A percentile compares a stretch with the other conserved stretches of the same genome.
phyloP scores from a whole-genome alignment of 2,113 vertebrate species.

The Isichthys henryi region DNA sequence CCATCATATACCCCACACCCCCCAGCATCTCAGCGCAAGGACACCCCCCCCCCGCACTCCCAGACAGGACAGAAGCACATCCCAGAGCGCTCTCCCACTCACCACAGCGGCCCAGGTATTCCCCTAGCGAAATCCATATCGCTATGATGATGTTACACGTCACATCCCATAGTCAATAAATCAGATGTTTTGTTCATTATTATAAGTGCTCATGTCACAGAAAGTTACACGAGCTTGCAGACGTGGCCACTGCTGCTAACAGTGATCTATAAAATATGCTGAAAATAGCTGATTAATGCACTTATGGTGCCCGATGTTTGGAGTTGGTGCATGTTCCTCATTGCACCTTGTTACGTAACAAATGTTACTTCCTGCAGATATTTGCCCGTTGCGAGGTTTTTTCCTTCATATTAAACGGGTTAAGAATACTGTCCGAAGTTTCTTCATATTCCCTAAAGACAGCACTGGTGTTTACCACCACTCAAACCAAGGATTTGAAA shows the following conservation, averaged over 20 bases:
- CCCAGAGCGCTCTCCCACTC: neutral
- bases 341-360: neutral
- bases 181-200: neutral
- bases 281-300: neutral
- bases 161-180: neutral
- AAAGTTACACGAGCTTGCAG: neutral
- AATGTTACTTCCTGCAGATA: neutral
- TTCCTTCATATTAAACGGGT: neutral
- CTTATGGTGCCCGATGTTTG: neutral
- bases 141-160: neutral
- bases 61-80: neutral
- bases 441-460: neutral
- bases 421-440: neutral
- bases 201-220: constrained; percentile 14
- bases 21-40: neutral
- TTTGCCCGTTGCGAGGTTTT: neutral
- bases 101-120: neutral
- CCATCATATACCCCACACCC: neutral
- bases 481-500: neutral
- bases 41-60: neutral
- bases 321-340: neutral
- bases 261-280: neutral
- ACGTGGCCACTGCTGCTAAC: neutral
- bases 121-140: neutral
- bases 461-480: neutral